Conservation (phyloP, 1,140 invertebrate genomes). For the Eupeodes corollae region DNA sequence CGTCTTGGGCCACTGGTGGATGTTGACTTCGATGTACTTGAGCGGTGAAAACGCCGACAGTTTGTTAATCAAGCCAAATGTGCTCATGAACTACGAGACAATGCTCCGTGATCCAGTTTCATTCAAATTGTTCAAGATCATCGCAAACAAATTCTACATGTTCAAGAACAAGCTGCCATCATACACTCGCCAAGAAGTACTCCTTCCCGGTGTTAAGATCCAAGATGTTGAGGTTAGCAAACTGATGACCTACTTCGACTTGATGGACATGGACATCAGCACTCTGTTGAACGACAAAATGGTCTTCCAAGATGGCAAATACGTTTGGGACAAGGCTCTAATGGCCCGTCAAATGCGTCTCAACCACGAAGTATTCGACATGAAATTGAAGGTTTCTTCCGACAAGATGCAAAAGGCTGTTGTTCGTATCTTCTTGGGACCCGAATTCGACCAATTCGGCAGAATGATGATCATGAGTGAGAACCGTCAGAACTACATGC, state of each 20-base stretch:
- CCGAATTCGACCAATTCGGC: constrained; percentile 42
- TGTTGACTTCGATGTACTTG: constrained; percentile 23
- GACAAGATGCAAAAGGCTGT: constrained; percentile 43
- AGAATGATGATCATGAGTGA: constrained; percentile 40
- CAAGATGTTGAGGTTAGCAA: constrained; percentile 41
- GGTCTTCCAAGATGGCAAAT: constrained; percentile 33
- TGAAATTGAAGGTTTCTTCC: constrained; percentile 38
- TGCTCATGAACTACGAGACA: constrained; percentile 41
- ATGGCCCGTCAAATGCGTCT: constrained; percentile 47
- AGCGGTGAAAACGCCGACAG: constrained; percentile 17
- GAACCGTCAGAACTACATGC: constrained; percentile 43
- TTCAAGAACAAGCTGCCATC: constrained; percentile 44
- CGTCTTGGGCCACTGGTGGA: constrained; percentile 32
- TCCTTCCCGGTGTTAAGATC: constrained; percentile 43
- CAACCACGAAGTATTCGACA: constrained; percentile 51
- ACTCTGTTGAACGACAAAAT: constrained; percentile 38
- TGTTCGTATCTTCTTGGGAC: constrained; percentile 47
- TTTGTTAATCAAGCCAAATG: constrained; percentile 34
- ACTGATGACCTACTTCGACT: constrained; percentile 17
- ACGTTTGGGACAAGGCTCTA: constrained; percentile 33
- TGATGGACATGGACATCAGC: constrained; percentile 10
- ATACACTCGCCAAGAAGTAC: constrained; percentile 43
- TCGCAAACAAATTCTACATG: constrained; percentile 39
- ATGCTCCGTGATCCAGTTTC: constrained; percentile 49
- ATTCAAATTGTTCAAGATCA: constrained; percentile 47